Conservation (phyloP, 2,888 invertebrate species). For the Autographa pulchrina region DNA sequence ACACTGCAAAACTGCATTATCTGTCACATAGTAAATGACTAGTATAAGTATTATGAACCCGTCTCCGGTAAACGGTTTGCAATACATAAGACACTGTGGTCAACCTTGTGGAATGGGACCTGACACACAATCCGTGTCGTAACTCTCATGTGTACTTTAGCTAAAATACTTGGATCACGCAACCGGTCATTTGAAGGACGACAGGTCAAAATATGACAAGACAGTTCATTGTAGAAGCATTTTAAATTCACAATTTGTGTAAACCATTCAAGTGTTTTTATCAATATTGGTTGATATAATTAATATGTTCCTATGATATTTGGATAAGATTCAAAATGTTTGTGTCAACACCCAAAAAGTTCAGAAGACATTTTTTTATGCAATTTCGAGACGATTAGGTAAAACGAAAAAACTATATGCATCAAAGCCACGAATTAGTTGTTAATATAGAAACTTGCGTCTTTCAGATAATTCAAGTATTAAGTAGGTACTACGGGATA, state of each 20-base stretch:
- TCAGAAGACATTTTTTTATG: too few species aligned
- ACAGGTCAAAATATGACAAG: neutral
- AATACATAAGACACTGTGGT: slow-evolving; percentile 33
- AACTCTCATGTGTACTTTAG: slow-evolving; percentile 34
- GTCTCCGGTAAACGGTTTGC: slow-evolving; percentile 8
- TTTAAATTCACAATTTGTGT: neutral
- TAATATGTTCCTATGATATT: too few species aligned
- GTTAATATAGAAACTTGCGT: neutral
- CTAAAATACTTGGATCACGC: slow-evolving; percentile 32
- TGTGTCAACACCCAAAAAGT: too few species aligned
- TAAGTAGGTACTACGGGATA: neutral
- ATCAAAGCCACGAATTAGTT: neutral
- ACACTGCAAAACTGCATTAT: too few species aligned
- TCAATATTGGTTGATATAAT: too few species aligned
- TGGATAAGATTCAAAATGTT: too few species aligned
- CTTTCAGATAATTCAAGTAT: neutral
- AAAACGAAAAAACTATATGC: too few species aligned
- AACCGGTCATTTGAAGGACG: slow-evolving; percentile 38
- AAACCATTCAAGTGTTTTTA: neutral
- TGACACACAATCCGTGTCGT: slow-evolving; percentile 30
- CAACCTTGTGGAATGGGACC: slow-evolving; percentile 50
- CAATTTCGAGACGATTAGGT: too few species aligned
- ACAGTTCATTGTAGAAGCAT: neutral
- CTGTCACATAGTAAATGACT: neutral
- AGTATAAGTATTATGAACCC: neutral